Evolutionary conservation across 2,888 invertebrate genomes (phyloP), one percentile per base, ranked within the genome.

Genomic region (Baronia brevicornis): DNA sequence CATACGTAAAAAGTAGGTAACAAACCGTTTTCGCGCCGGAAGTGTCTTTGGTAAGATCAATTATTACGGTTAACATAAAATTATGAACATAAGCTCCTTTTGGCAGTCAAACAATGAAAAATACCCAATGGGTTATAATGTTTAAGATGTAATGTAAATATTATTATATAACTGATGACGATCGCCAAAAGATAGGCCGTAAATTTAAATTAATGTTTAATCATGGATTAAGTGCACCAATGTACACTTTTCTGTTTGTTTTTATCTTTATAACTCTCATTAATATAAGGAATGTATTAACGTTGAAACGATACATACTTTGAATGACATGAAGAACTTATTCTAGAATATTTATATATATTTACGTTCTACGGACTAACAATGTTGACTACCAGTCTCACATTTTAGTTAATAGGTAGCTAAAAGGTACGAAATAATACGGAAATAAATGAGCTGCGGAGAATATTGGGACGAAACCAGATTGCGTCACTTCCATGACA

Each of bases 351-450:
- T 70, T 67, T 70, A 69, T 69, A 66, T 65, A 73, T 40, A 50
- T 48, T 47, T 49, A 78, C 66, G 68, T 64, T 68, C 79, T 82
- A 84, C 70, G 60, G 71, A 72, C 80, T 84, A 84, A 77, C 66
- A 82, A 80, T 80, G 80, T 78, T 64, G 82, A 80, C 82, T 82
- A 84, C 82, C 84, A 84, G 84, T 84, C 84, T 84, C 82, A 84
- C 80, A 80, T 82, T 78, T 80, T 82, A 79, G 79, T 77, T 67
- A 70, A 75, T 75, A 75, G 74, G 75, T 74, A 31, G 74, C 75
- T 80, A 82, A 71, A 78, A 80, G 68, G 67, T 77, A 75, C 59
- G 69, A 75, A 77, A 71, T 62, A 62, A 53, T 63, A 66, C 66
- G 62, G 70, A 79, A 78, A 70, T 63, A 67, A 75, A 72, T 63